Percentiles rank a stretch among this genome's conserved stretches.
Conservation (phyloP, 1,140 invertebrate species). For the Agrilus planipennis region DNA sequence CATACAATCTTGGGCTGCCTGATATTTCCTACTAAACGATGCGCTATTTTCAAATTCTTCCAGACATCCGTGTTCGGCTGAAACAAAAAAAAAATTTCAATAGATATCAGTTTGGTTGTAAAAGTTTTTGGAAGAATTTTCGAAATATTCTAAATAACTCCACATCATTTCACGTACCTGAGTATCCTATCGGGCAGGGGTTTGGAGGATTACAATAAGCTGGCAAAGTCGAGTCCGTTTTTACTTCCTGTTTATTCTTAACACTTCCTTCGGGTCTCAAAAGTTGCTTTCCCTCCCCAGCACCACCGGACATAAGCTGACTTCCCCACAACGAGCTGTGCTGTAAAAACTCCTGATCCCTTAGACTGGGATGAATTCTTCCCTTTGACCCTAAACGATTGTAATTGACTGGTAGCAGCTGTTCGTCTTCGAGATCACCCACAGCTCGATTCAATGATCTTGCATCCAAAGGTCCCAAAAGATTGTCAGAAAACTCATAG, state of each 20-base stretch:
- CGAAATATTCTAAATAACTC: too few relatives aligned
- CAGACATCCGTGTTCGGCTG: constrained; percentile 60
- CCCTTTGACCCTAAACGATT: constrained; percentile 43
- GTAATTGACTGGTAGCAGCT: constrained; percentile 43
- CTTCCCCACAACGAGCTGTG: constrained; percentile 78
- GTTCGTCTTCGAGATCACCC: constrained; percentile 14
- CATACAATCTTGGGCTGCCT: constrained; percentile 88
- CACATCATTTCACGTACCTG: constrained; percentile 35
- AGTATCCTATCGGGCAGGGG: constrained; percentile 85
- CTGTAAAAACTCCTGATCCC: constrained; percentile 83
- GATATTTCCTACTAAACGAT: constrained; percentile 88
- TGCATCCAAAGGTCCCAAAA: constrained; percentile 37
- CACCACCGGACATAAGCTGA: constrained; percentile 65
- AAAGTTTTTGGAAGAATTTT: too few relatives aligned
- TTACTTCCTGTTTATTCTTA: constrained; percentile 60
- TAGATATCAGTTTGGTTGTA: too few relatives aligned
- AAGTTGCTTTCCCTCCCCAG: constrained; percentile 60
- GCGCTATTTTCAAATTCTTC: constrained; percentile 89
- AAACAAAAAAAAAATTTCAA: constrained; percentile 7
- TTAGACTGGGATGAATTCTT: constrained; percentile 58
- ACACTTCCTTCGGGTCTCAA: constrained; percentile 43
- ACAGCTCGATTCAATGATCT: constrained; percentile 36
- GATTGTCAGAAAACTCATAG: constrained; percentile 49
- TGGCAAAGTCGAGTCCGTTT: constrained; percentile 83
- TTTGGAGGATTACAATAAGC: constrained; percentile 99